These are phyloP conservation scores for Tangara arthus DNA, from an alignment of 2,797 vertebrate genomes.

Conservation along the genomic window DNA sequence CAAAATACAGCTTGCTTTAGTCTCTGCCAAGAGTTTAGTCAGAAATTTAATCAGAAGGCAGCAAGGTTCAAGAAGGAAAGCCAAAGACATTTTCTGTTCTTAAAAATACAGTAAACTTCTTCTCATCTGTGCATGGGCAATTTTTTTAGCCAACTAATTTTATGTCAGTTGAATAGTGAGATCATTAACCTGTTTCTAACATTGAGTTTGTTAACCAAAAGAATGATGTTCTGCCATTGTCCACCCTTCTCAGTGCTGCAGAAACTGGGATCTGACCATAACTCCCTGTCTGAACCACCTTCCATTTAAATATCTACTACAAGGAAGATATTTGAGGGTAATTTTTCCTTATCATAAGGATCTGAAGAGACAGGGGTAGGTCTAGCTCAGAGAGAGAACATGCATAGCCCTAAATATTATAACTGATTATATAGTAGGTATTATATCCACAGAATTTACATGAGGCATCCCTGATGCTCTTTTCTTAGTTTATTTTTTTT, in stretches of 20 bases:
- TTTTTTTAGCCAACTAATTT: background rate
- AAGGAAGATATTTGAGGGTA: background rate
- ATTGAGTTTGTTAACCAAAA: background rate
- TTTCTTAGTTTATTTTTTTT: background rate
- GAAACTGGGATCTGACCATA: fast-evolving
- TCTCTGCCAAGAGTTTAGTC: background rate
- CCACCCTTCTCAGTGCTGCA: background rate
- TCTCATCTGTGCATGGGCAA: background rate
- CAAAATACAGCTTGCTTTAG: background rate
- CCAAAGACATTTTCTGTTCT: background rate
- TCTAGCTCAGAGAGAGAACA: background rate
- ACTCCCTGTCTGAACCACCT: background rate
- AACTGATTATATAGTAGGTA: background rate
- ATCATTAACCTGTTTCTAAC: background rate
- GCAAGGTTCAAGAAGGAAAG: background rate
- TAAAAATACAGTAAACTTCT: background rate
- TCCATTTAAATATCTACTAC: fast-evolving
- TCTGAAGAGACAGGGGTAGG: background rate
- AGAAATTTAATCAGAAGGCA: background rate
- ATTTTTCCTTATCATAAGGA: background rate
- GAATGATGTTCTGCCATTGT: background rate
- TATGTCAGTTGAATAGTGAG: background rate
- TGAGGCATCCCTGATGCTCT: background rate
- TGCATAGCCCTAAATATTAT: background rate
- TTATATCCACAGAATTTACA: background rate